Evolutionary conservation across 2,888 invertebrate genomes (phyloP).

Genomic region (Drosophila sordidula): DNA sequence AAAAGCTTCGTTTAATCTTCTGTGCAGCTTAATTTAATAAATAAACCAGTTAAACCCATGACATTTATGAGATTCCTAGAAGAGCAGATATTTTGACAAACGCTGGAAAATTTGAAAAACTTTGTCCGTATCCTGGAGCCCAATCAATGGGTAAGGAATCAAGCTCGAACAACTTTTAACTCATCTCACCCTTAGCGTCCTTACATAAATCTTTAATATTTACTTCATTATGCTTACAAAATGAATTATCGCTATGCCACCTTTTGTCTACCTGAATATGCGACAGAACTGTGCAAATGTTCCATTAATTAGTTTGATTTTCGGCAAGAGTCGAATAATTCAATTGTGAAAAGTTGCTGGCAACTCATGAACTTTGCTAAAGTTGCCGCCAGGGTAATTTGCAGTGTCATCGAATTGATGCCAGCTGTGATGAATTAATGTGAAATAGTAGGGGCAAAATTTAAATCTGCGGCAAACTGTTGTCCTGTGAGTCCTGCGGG

Average conservation of each 20-base stretch:
- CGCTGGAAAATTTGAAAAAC: not conserved
- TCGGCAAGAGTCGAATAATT: conserved; percentile 45
- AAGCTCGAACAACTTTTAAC: not conserved
- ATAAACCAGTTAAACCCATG: no score
- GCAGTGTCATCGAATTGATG: conserved; percentile 24
- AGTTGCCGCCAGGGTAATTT: conserved; percentile 23
- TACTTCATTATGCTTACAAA: conserved; percentile 49
- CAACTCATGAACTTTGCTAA: conserved; percentile 55
- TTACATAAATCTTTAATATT: conserved; percentile 52
- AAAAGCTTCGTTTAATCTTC: no score
- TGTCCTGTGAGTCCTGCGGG: not conserved
- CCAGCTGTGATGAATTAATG: conserved; percentile 15
- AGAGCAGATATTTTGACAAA: no score
- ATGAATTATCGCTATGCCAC: conserved; percentile 42
- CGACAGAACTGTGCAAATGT: conserved; percentile 23
- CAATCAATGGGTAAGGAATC: no score
- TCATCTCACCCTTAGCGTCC: not conserved
- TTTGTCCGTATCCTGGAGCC: not conserved
- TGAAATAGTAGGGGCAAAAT: not conserved
- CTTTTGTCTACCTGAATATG: conserved; percentile 11
- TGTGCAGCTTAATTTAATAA: no score
- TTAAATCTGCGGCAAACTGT: not conserved
- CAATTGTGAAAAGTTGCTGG: conserved; percentile 37
- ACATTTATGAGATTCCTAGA: no score
- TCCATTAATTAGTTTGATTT: conserved; percentile 65